A percentile compares a stretch with the other conserved stretches of the same genome.
Conservation (phyloP, 1,140 invertebrate species). For the Doryteuthis pealeii region DNA sequence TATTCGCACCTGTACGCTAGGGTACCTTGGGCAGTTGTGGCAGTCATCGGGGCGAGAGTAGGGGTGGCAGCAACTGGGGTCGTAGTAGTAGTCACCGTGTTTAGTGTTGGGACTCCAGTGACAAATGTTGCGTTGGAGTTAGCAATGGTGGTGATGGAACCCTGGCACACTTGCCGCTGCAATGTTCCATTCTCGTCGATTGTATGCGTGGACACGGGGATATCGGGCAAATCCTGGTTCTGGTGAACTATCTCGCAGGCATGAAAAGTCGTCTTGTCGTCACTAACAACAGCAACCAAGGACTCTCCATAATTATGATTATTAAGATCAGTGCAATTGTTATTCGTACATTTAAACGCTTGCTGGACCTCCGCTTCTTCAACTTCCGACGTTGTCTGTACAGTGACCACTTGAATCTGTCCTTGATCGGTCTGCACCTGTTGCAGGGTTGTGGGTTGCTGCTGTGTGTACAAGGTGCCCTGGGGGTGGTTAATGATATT, state of each 20-base stretch:
- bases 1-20: background rate
- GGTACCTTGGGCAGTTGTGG: no score
- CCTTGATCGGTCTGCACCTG: background rate
- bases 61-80: no score
- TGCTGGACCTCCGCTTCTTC: background rate
- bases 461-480: background rate
- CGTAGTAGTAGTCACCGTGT: no score
- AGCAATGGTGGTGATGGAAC: no score
- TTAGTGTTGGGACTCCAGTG: no score
- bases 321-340: background rate
- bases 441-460: background rate
- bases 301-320: background rate
- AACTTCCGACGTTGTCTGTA: background rate
- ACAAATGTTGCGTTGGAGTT: no score
- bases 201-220: background rate
- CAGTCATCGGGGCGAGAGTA: no score
- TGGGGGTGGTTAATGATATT: background rate
- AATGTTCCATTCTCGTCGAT: background rate
- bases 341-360: constrained; percentile 4
- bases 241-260: background rate
- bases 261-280: background rate
- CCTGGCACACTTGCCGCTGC: background rate
- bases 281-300: background rate
- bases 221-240: constrained; percentile 8
- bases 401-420: background rate